Percentiles rank a stretch among this genome's conserved stretches.
Evolutionary conservation across 1,140 invertebrate species (phyloP).

Genomic region (Diplogasteroides magnus): DNA sequence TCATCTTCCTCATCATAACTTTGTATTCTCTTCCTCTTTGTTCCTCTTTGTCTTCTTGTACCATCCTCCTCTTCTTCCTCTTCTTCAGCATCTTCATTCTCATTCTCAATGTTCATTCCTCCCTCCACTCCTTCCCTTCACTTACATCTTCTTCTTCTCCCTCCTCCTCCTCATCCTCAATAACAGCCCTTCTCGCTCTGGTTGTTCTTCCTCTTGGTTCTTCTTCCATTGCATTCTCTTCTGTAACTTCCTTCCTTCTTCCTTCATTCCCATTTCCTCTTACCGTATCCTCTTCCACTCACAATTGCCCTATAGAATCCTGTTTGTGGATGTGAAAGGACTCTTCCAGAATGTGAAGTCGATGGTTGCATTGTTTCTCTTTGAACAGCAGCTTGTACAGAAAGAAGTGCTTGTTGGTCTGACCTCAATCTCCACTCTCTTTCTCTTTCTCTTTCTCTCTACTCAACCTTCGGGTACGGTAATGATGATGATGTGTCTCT

Average conservation of each 20-base stretch:
- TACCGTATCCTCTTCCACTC: too few relatives aligned
- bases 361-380: too few relatives aligned
- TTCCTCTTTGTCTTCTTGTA: constrained; percentile 1
- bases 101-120: not conserved
- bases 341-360: too few relatives aligned
- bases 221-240: too few relatives aligned
- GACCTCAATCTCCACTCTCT: not conserved
- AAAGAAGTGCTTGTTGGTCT: not conserved
- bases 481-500: not conserved
- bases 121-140: not conserved
- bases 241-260: too few relatives aligned
- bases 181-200: not conserved
- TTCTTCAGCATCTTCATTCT: not conserved
- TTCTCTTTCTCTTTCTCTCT: not conserved
- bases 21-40: constrained; percentile 12
- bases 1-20: too few relatives aligned
- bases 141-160: not conserved
- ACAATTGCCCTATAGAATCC: too few relatives aligned
- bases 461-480: constrained; percentile 6
- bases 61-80: too few relatives aligned
- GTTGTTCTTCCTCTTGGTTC: not conserved
- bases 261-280: too few relatives aligned
- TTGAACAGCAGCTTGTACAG: too few relatives aligned
- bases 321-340: too few relatives aligned
- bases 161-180: not conserved